Evolutionary conservation across 2,113 vertebrate species (phyloP), one percentile per base, ranked within the genome.

Genomic region (Galbula dea): DNA sequence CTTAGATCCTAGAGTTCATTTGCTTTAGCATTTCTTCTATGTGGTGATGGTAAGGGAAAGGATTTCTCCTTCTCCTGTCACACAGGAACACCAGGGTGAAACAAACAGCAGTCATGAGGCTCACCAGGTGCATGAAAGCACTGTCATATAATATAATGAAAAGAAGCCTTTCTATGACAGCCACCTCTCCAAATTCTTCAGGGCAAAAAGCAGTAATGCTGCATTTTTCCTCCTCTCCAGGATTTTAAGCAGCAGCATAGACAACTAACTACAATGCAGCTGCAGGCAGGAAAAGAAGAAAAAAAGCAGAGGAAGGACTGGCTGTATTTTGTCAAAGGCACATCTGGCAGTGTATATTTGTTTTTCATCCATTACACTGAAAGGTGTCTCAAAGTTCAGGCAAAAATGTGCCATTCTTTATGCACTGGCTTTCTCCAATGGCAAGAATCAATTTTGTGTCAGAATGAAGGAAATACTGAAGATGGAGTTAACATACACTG

Each of bases 311-410:
- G 17, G 48, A 86, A 87, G 52, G 45, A 76, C 34, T 79, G 52
- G 27, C 62, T 29, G 13, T 89, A 87, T 91, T 95, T 91, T 92
- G 78, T 76, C 74, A 89, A 75, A 89, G 58, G 72, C 54, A 80
- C 71, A 46, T 65, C 80, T 92, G 80, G 83, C 75, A 83, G 16
- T 3, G 4, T 65, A 2, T 32, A 76, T 91, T 91, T 90, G 52
- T 52, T 29, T 83, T 95, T 95, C 68, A 94, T 69, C 79, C 72
- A 66, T 93, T 88, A 80, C 45, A 80, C 32, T 74, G 45, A 88
- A 80, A 1, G 3, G 76, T 54, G 88, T 71, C 72, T 67, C 2
- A 1, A 85, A 68, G 55, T 55, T 62, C 39, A 73, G 76, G 67
- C 48, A 84, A 73, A 72, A 74, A 66, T 3, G 12, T 63, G 26